These are phyloP conservation scores for Melanerpes formicivorus DNA, from an alignment of 2,113 vertebrate genomes.

Conservation along the genomic window DNA sequence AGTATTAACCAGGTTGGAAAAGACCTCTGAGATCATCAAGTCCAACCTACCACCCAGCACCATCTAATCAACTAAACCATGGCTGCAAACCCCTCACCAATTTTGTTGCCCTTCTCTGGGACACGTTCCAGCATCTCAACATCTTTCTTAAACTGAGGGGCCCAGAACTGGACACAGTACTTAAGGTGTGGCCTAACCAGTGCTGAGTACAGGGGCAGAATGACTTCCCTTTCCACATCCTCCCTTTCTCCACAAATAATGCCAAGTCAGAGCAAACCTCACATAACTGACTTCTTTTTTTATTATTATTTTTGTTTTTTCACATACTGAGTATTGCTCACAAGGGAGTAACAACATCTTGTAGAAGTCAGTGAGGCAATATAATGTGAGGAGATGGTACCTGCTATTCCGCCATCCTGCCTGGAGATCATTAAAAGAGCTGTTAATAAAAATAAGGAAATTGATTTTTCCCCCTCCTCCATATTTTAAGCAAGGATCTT, in stretches of 20 bases:
- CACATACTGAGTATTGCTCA: neutral
- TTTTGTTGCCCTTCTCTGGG: too few species aligned
- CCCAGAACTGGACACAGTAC: too few species aligned
- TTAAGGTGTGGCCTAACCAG: too few species aligned
- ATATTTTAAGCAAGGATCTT: neutral
- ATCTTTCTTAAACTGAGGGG: too few species aligned
- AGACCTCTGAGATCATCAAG: too few species aligned
- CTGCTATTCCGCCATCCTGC: neutral
- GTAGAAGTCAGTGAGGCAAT: neutral
- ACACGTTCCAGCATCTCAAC: too few species aligned
- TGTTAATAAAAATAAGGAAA: neutral
- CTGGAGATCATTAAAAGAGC: neutral
- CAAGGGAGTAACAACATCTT: neutral
- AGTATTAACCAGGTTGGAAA: too few species aligned
- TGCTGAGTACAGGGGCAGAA: too few species aligned
- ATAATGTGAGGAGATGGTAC: neutral
- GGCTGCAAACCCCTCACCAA: too few species aligned
- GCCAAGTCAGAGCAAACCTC: neutral
- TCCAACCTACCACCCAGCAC: too few species aligned
- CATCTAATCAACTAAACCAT: too few species aligned
- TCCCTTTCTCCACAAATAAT: neutral
- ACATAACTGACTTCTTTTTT: neutral
- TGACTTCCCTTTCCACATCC: accelerated
- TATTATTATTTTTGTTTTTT: neutral
- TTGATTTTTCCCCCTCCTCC: neutral